Percentiles rank a stretch among this genome's conserved stretches.
phyloP scores from a whole-genome alignment of 2,888 invertebrate genomes.

The Drosophila sordidula region DNA sequence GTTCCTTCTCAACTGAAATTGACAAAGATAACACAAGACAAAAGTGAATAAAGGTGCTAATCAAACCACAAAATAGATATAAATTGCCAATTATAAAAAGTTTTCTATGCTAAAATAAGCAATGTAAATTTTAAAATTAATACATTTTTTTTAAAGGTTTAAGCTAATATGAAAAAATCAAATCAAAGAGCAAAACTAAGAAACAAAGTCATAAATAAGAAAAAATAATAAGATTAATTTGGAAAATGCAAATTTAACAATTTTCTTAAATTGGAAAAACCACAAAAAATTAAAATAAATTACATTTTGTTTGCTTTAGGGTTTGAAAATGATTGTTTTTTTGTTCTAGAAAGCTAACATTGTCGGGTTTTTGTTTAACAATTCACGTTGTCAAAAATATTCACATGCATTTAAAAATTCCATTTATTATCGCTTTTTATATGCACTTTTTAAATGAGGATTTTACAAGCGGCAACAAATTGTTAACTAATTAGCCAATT shows the following conservation, averaged over 20 bases:
- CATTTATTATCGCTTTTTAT: neutral
- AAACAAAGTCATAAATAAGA: too few relatives aligned
- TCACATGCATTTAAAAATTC: neutral
- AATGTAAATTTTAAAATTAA: too few relatives aligned
- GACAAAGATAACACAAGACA: neutral
- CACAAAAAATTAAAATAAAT: neutral
- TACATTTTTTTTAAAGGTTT: too few relatives aligned
- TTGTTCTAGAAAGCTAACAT: neutral
- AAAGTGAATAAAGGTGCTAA: slow-evolving; percentile 4
- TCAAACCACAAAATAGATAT: neutral
- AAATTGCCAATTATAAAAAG: neutral
- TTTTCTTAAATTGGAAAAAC: too few relatives aligned
- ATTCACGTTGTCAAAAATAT: neutral
- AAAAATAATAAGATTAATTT: too few relatives aligned
- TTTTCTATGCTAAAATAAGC: neutral
- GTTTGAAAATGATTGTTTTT: neutral
- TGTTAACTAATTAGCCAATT: slow-evolving; percentile 25
- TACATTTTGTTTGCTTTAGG: neutral
- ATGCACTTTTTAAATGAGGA: neutral
- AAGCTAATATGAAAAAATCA: too few relatives aligned
- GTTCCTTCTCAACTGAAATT: too few relatives aligned
- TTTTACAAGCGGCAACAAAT: slow-evolving; percentile 6
- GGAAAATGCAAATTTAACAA: too few relatives aligned
- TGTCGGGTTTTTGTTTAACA: neutral
- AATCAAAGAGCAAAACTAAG: too few relatives aligned